Base-by-base conservation (phyloP, 1,140 invertebrate genomes). In the Hycleus phaleratus region DNA sequence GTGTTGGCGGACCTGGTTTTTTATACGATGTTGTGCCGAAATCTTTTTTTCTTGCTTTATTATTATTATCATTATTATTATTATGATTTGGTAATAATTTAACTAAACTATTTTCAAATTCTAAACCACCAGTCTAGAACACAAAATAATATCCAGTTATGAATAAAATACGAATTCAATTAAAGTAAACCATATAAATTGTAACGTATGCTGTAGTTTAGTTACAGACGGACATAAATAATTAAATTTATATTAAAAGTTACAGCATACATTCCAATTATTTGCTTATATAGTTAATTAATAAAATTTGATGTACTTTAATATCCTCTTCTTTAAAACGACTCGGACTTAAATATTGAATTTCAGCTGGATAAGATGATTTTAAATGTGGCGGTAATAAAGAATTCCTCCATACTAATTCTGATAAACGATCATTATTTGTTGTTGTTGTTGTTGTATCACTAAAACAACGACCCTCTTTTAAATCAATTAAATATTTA, bases 331-430 rank as follows among this genome's bases (percentile, higher is more conserved):
- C 88, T 46, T 78, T 82, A 39, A 81, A 71, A 18, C 74, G 65
- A 43, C 60, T 49, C 12, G 78, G 74, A 60, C 68, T 68, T 60
- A 77, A 76, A 65, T 83, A 86, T 73, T 90, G 86, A n/a, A 81
- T 87, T 78, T 93, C 93, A 1, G 86, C 87, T 0, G 92, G 88
- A 76, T 96, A 95, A 0, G 90, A 86, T 59, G 89, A 91, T 75
- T 89, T 91, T 49, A 95, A 74, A 72, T 96, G 93, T 4, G 91
- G 90, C 12, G 85, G 87, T 60, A 87, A 87, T 48, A 95, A 74
- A 0, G 92, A 91, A 74, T 96, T 96, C 26, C 93, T 77, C 68
- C 85, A 82, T 67, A 87, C 83, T 11, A 95, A 76, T 69, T 92
- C 88, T 4, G 81, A 82, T 9, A 90, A 63, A 52, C 87, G 71